Conservation (phyloP, 1,140 invertebrate species). For the Druon quercuslanigerum region DNA sequence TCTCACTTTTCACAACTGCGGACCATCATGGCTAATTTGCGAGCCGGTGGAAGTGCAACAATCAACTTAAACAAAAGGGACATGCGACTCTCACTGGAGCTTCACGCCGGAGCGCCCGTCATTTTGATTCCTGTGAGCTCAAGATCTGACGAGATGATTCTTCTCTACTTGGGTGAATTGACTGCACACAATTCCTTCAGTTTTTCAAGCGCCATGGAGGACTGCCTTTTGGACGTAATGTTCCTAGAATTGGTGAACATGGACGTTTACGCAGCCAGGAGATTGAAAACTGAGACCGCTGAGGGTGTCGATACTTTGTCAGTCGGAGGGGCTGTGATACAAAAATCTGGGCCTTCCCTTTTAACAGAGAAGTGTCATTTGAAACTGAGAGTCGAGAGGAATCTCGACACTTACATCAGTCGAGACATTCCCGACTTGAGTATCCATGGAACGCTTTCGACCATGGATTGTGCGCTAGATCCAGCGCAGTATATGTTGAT, state of each 20-base stretch:
- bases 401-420: constrained; percentile 83
- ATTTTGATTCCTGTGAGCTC: constrained; percentile 92
- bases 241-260: constrained; percentile 87
- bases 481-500: constrained; percentile 91
- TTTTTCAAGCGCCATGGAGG: constrained; percentile 76
- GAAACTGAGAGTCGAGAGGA: constrained; percentile 87
- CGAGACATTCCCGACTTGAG: constrained; percentile 89
- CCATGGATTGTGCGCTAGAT: constrained; percentile 89
- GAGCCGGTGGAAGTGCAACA: constrained; percentile 68
- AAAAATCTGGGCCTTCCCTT: constrained; percentile 79
- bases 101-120: constrained; percentile 87
- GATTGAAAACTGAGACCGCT: constrained; percentile 59
- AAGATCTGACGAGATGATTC: constrained; percentile 85
- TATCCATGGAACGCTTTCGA: constrained; percentile 89
- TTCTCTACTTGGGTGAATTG: constrained; percentile 89
- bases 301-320: constrained; percentile 60
- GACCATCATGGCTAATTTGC: constrained; percentile 80
- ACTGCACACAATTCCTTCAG: constrained; percentile 86
- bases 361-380: constrained; percentile 88
- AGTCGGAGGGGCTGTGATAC: constrained; percentile 76
- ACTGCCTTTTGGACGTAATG: constrained; percentile 86
- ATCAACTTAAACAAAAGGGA: constrained; percentile 64
- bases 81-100: constrained; percentile 80
- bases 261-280: constrained; percentile 85
- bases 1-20: constrained; percentile 90